Evolutionary conservation across 2,113 vertebrate genomes (phyloP), one percentile per base, ranked within the genome.

Genomic region (Pholis gunnellus): DNA sequence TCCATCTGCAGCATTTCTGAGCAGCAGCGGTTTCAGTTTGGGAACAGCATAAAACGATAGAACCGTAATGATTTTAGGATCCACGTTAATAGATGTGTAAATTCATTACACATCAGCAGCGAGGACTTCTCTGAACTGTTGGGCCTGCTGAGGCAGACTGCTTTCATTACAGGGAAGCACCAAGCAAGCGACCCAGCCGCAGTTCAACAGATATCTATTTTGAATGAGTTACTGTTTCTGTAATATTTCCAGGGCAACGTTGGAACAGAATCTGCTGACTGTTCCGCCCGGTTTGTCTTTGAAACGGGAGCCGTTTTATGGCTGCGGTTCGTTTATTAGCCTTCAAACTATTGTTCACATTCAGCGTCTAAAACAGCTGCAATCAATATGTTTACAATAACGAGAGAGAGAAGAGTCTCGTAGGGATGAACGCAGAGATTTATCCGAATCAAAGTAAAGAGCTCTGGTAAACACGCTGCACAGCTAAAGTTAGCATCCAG

Each of bases 121-220:
- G 44, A 61, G 48, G 40, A 22, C 64, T 3, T 27, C 40, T 64
- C 59, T 42, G 4, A 71, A 38, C 60, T 27, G 59, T 14, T 14
- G 54, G 82, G 63, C 78, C 31, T 79, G 78, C 80, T 60, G 67
- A 50, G 48, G 76, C 83, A 78, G 79, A 68, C 77, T 2, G 73
- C 66, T 66, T 72, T 85, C 87, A 83, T 86, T 86, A 86, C 27
- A 79, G 50, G 64, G 75, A 87, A n/a, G 15, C 65, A 14, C 38
- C 22, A 9, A 70, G 52, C 8, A 38, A 74, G 29, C 59, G 60
- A 18, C 36, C 13, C 2, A 31, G 78, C 74, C 34, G 57, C 29
- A 46, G 60, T 64, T 81, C 64, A 63, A 77, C 29, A 79, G 54
- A 82, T 64, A 29, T 10, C 22, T 0, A 25, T 56, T 82, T 61